A percentile compares a stretch with the other conserved stretches of the same genome.
phyloP scores from a whole-genome alignment of 2,113 vertebrate genomes.

The Mobula hypostoma region DNA sequence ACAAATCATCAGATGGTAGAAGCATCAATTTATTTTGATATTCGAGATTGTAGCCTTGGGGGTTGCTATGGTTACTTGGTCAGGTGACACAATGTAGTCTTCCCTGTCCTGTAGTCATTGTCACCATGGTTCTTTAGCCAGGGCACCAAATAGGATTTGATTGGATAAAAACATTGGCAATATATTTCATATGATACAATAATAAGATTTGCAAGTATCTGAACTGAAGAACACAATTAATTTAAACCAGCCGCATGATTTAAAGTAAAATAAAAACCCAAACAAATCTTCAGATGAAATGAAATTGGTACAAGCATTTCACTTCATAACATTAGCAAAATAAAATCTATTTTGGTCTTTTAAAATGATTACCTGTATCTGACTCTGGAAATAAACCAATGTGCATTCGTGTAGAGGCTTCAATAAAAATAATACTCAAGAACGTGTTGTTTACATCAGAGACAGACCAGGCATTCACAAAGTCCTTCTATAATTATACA shows the following conservation, averaged over 20 bases:
- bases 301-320: not conserved
- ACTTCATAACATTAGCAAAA: not conserved
- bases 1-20: conserved; percentile 56
- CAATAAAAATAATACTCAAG: not conserved
- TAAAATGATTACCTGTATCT: not conserved
- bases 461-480: not conserved
- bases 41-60: conserved; percentile 48
- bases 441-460: not conserved
- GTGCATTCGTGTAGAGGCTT: not conserved
- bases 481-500: not conserved
- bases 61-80: conserved; percentile 58
- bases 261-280: conserved; percentile 45
- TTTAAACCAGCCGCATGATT: conserved; percentile 44
- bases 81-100: conserved; percentile 52
- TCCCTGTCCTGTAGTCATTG: conserved; percentile 49
- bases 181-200: conserved; percentile 40
- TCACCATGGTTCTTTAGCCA: conserved; percentile 50
- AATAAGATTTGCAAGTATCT: conserved; percentile 38
- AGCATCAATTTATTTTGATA: conserved; percentile 61
- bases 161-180: conserved; percentile 39
- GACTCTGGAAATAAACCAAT: not conserved
- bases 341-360: not conserved
- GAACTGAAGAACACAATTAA: conserved; percentile 43
- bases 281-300: not conserved
- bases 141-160: conserved; percentile 43